phyloP scores from a whole-genome alignment of 1,140 invertebrate species.

The Babylonia areolata region DNA sequence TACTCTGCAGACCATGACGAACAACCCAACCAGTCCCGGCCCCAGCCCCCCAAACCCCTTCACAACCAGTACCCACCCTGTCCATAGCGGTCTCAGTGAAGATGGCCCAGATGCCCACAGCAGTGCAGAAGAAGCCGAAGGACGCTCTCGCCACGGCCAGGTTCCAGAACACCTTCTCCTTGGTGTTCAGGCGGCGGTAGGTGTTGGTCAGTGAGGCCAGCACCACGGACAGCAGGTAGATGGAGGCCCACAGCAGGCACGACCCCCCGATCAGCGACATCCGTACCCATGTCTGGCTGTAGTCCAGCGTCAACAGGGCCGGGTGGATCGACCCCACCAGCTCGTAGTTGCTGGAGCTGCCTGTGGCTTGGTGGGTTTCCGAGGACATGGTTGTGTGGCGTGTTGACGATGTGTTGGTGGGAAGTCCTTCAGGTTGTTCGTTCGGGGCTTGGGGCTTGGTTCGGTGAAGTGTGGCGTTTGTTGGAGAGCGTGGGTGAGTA shows the following conservation, averaged over 20 bases:
- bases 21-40: slow-evolving; percentile 38
- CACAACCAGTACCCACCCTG: slow-evolving; percentile 9
- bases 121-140: slow-evolving; percentile 65
- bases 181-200: slow-evolving; percentile 58
- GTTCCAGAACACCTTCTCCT: slow-evolving; percentile 71
- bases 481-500: background rate
- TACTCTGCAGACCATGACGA: too few relatives aligned
- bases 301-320: slow-evolving; percentile 54
- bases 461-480: background rate
- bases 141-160: slow-evolving; percentile 64
- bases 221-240: slow-evolving; percentile 48
- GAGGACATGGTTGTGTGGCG: too few relatives aligned
- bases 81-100: slow-evolving; percentile 61
- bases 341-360: background rate
- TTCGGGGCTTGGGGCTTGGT: too few relatives aligned
- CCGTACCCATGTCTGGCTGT: slow-evolving; percentile 42
- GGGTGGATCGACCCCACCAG: slow-evolving; percentile 61
- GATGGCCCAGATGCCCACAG: slow-evolving; percentile 61
- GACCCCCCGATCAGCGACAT: slow-evolving; percentile 50
- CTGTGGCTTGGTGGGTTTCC: too few relatives aligned
- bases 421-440: too few relatives aligned
- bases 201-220: slow-evolving; percentile 43
- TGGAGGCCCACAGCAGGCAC: slow-evolving; percentile 50
- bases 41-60: too few relatives aligned
- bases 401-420: too few relatives aligned